These are phyloP conservation scores for Smithornis capensis DNA, from an alignment of 2,113 vertebrate species.

Conservation along the genomic window DNA sequence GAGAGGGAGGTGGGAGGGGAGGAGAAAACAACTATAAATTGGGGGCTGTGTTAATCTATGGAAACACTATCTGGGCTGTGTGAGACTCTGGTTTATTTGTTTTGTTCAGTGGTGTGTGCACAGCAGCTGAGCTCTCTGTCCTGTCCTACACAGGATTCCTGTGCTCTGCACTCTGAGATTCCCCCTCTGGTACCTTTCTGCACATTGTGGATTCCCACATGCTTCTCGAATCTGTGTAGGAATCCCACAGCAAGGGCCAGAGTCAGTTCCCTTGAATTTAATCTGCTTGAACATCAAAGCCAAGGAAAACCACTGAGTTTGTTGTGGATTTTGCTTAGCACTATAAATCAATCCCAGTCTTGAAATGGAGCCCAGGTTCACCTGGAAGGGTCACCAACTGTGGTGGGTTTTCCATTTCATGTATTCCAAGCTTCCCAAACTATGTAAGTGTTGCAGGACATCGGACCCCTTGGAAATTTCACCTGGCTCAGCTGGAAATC, in stretches of 20 bases:
- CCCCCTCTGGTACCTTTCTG: neutral
- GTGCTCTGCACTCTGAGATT: neutral
- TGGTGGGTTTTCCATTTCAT: neutral
- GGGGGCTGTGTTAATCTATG: neutral
- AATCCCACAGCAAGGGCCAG: neutral
- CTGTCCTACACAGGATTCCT: neutral
- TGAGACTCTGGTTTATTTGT: neutral
- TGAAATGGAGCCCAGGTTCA: neutral
- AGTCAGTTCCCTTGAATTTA: neutral
- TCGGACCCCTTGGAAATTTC: neutral
- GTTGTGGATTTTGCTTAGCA: neutral
- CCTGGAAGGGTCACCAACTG: neutral
- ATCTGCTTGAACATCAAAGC: conserved; percentile 17
- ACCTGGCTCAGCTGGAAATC: neutral
- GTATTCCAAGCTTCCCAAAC: neutral
- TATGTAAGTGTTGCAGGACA: neutral
- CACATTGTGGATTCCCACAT: fast-evolving
- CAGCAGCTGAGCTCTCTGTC: neutral
- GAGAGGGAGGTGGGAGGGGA: neutral
- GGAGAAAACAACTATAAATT: neutral
- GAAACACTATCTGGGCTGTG: neutral
- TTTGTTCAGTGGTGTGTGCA: neutral
- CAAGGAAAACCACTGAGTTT: neutral
- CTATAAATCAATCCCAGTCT: neutral
- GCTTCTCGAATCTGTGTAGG: neutral